Percentiles rank a stretch among this genome's conserved stretches.
Evolutionary conservation across 2,797 vertebrate genomes (phyloP).

Genomic region (Atherinosoma microstoma): DNA sequence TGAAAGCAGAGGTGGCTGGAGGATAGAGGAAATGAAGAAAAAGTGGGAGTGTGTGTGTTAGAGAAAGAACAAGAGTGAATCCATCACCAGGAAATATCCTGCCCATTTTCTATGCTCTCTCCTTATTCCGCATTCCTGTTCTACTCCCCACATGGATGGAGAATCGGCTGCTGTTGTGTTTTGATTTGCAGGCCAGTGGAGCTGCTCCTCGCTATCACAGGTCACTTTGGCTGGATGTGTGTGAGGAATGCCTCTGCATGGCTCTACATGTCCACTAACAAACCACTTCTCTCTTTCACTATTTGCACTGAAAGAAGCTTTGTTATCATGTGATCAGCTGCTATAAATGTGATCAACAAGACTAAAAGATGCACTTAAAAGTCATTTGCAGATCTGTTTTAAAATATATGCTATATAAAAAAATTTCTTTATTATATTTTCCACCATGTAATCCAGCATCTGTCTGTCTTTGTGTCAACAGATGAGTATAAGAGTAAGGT

Average conservation of each 20-base stretch:
- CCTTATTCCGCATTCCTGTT: conserved; percentile 66
- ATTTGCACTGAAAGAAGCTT: conserved; percentile 4
- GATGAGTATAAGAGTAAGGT: conserved; percentile 93
- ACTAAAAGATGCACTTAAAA: not conserved
- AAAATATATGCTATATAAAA: not conserved
- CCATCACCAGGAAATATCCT: conserved; percentile 51
- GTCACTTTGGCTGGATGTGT: conserved; percentile 75
- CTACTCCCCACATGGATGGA: conserved; percentile 65
- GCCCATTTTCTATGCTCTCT: conserved; percentile 20
- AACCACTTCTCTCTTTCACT: conserved; percentile 17
- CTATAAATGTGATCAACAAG: not conserved
- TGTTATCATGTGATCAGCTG: not conserved
- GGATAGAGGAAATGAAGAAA: conserved; percentile 50
- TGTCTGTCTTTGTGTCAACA: conserved; percentile 46
- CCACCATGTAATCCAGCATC: not conserved
- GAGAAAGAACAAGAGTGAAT: conserved; percentile 50
- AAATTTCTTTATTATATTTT: not conserved
- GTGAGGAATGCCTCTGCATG: conserved; percentile 73
- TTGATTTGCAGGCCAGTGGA: conserved; percentile 67
- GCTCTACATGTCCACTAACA: conserved; percentile 70
- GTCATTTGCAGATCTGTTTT: not conserved
- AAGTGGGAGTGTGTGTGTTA: conserved; percentile 34
- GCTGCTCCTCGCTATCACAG: conserved; percentile 72
- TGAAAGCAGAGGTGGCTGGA: conserved; percentile 64
- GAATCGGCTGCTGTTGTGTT: conserved; percentile 56